Conservation (phyloP, 1,140 invertebrate genomes). For the Trichonephila inaurata region DNA sequence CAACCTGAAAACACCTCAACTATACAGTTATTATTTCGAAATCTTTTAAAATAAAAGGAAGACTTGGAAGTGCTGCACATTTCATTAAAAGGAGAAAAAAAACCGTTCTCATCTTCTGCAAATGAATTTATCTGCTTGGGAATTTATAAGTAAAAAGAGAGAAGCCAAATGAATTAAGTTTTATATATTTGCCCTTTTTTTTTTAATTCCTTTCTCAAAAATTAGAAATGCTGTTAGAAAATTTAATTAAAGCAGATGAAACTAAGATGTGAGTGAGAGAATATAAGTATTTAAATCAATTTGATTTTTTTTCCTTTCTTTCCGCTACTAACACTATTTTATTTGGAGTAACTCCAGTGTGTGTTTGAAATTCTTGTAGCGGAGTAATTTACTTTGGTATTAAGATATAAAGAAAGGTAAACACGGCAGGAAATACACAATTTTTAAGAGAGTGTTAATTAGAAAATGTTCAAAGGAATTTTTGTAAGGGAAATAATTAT, state of each 20-base stretch:
- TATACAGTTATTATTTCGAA: background rate
- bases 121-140: background rate
- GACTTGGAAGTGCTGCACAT: background rate
- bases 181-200: background rate
- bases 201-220: background rate
- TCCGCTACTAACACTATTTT: background rate
- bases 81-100: background rate
- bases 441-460: background rate
- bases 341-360: background rate
- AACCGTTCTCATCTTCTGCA: background rate
- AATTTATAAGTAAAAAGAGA: conserved; percentile 5
- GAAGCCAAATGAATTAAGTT: background rate
- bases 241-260: conserved; percentile 10
- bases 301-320: background rate
- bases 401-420: background rate
- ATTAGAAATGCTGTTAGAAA: background rate
- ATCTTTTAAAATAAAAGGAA: background rate
- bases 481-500: background rate
- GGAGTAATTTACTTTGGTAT: conserved; percentile 1
- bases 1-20: background rate
- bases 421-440: background rate
- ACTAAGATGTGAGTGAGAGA: background rate
- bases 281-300: conserved; percentile 35
- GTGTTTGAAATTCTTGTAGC: background rate
- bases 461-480: background rate